Evolutionary conservation across 2,797 vertebrate genomes (phyloP).

Genomic region (Champsocephalus gunnari): DNA sequence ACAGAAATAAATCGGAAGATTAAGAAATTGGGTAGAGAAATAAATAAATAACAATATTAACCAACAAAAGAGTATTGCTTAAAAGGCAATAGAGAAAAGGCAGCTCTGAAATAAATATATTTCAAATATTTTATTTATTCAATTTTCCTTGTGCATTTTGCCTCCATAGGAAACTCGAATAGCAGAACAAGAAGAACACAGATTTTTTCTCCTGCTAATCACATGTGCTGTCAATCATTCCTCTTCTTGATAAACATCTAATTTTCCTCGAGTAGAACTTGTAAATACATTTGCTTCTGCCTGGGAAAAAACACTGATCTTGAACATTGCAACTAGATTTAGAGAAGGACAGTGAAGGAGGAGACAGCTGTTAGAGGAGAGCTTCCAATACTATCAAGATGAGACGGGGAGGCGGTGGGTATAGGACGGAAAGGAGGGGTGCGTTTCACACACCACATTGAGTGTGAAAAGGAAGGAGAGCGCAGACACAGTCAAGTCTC

Average conservation of each 20-base stretch:
- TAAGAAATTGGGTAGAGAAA: no score
- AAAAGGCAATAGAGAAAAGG: not conserved
- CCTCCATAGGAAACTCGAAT: not conserved
- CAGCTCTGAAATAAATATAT: not conserved
- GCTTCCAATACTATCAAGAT: constrained; percentile 76
- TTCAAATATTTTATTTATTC: not conserved
- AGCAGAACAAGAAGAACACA: not conserved
- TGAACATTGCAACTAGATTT: constrained; percentile 27
- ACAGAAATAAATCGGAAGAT: not conserved
- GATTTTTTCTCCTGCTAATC: not conserved
- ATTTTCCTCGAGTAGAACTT: constrained; percentile 11
- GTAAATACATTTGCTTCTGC: constrained; percentile 6
- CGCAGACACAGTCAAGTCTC: constrained; percentile 68
- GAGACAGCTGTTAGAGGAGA: constrained; percentile 79
- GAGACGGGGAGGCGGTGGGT: constrained; percentile 68
- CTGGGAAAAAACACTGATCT: constrained; percentile 21
- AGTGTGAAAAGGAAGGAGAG: constrained; percentile 81
- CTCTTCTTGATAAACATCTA: not conserved
- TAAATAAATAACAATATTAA: not conserved
- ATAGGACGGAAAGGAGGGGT: constrained; percentile 61
- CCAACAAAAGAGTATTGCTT: not conserved
- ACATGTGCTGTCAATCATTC: not conserved
- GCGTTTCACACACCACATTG: constrained; percentile 85
- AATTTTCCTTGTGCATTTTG: not conserved
- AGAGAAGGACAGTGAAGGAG: constrained; percentile 61